Conservation (phyloP, 2,113 vertebrate genomes). For the Apaloderma vittatum region DNA sequence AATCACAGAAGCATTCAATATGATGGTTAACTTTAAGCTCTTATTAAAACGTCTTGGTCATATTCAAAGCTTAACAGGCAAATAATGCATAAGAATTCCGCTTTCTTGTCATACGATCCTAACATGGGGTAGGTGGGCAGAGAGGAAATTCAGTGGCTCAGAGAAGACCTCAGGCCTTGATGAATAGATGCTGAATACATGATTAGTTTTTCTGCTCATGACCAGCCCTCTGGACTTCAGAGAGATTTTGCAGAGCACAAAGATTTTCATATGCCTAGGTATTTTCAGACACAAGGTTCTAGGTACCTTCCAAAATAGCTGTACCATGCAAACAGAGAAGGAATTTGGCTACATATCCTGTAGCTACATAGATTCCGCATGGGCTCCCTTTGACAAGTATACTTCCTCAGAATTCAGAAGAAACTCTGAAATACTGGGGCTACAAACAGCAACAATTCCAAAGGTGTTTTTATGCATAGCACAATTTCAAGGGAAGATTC, state of each 20-base stretch:
- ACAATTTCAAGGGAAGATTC: not conserved
- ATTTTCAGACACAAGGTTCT: not conserved
- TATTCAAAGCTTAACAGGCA: not conserved
- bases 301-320: not conserved
- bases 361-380: not conserved
- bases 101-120: not conserved
- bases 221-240: not conserved
- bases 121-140: not conserved
- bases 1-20: not conserved
- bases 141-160: not conserved
- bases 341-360: not conserved
- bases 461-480: fast-evolving
- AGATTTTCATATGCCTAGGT: not conserved
- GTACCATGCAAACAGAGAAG: not conserved
- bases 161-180: not conserved
- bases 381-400: not conserved
- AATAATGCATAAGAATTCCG: not conserved
- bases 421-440: not conserved
- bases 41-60: not conserved
- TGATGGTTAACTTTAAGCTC: not conserved
- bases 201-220: not conserved
- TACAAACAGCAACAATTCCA: not conserved
- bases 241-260: not conserved
- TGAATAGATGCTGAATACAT: not conserved
- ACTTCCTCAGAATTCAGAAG: not conserved